Evolutionary conservation across 2,888 invertebrate genomes (phyloP).

Genomic region (Agapostemon virescens): DNA sequence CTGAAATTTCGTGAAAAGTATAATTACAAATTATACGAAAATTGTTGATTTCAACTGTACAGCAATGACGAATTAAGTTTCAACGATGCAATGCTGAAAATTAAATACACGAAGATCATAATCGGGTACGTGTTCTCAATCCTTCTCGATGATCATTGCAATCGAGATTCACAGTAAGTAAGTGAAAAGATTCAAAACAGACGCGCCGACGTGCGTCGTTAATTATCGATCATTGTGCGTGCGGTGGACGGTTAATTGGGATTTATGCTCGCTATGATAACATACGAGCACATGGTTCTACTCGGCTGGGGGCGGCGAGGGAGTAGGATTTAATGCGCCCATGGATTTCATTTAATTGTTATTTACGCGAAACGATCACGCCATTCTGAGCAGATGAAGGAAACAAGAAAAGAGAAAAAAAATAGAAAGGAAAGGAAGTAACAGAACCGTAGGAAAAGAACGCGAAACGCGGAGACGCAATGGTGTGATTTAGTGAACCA

Average conservation of each 20-base stretch:
- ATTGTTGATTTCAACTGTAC: too few species aligned
- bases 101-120: not conserved
- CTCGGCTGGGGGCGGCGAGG: conserved; percentile 51
- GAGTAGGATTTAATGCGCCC: conserved; percentile 65
- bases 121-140: too few species aligned
- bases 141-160: not conserved
- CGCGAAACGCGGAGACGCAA: conserved; percentile 40
- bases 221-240: conserved; percentile 76
- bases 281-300: conserved; percentile 55
- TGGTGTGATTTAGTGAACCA: conserved; percentile 70
- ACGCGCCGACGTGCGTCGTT: conserved; percentile 63
- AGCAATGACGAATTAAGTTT: too few species aligned
- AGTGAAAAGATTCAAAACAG: conserved; percentile 39
- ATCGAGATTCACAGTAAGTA: not conserved
- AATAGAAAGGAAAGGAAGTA: not conserved
- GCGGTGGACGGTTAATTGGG: conserved; percentile 73
- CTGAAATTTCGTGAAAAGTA: too few species aligned
- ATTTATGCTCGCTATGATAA: conserved; percentile 75
- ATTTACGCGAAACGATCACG: conserved; percentile 75
- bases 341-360: conserved; percentile 74
- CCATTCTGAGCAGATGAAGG: conserved; percentile 52
- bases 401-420: not conserved
- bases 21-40: too few species aligned
- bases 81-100: too few species aligned
- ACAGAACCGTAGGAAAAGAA: conserved; percentile 1